Conservation (phyloP, 2,888 invertebrate genomes). For the Doris montereyensis region DNA sequence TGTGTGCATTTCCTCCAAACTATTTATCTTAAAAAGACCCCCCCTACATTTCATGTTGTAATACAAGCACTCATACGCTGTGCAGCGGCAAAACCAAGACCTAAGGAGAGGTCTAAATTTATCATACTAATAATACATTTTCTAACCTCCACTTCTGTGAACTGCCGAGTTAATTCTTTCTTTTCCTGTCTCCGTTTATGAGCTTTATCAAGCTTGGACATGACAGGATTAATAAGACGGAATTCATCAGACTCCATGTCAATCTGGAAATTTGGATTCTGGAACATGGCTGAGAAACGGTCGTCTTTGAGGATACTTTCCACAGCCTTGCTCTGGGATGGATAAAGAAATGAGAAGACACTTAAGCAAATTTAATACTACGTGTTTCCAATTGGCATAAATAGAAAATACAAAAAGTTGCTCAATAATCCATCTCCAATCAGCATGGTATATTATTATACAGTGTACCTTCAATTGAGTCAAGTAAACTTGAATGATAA, state of each 20-base stretch:
- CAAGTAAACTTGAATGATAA: no score
- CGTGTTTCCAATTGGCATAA: neutral
- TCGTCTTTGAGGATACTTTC: constrained; percentile 85
- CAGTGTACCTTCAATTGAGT: no score
- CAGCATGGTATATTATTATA: no score
- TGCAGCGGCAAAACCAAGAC: no score
- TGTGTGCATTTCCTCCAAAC: no score
- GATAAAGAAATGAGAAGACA: neutral
- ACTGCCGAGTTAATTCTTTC: constrained; percentile 50
- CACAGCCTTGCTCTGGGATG: constrained; percentile 44
- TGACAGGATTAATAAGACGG: constrained; percentile 87
- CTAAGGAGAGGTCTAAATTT: no score
- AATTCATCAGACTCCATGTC: constrained; percentile 90
- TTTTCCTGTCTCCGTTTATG: constrained; percentile 55
- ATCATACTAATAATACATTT: no score
- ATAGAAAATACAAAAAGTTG: neutral
- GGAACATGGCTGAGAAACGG: constrained; percentile 91
- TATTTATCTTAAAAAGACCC: no score
- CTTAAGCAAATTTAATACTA: neutral
- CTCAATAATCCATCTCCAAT: no score
- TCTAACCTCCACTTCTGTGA: constrained; percentile 58
- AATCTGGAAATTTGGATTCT: constrained; percentile 92
- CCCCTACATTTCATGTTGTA: no score
- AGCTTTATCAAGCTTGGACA: constrained; percentile 84
- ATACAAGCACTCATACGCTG: no score